These are phyloP conservation scores for Ochotona princeps DNA, from an alignment of 2,113 vertebrate species.

Conservation along the genomic window DNA sequence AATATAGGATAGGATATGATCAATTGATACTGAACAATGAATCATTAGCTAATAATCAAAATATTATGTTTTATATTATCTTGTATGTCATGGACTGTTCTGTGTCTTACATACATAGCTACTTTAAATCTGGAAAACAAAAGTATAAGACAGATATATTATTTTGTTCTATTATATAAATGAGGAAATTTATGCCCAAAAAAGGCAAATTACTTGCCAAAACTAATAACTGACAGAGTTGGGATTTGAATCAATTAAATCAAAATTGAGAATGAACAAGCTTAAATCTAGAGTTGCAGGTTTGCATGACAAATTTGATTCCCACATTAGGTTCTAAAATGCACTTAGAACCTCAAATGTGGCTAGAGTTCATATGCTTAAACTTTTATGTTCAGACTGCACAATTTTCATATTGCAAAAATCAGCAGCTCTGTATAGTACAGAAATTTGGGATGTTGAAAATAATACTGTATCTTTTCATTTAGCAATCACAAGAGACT, in stretches of 20 bases:
- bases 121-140: slow-evolving; percentile 29
- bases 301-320: background rate
- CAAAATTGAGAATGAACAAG: background rate
- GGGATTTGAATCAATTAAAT: background rate
- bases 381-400: background rate
- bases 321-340: background rate
- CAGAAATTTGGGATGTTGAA: background rate
- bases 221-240: background rate
- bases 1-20: background rate
- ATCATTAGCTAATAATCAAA: background rate
- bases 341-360: background rate
- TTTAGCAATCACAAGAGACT: too few species aligned
- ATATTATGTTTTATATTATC: slow-evolving; percentile 2
- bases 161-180: background rate
- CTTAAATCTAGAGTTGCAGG: background rate
- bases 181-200: background rate
- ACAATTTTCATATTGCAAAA: slow-evolving; percentile 30
- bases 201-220: background rate
- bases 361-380: background rate
- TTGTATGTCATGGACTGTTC: background rate
- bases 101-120: background rate
- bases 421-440: background rate
- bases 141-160: background rate
- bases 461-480: background rate
- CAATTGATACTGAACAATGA: background rate